Conservation (phyloP, 2,113 vertebrate species). For the Hippotragus niger region DNA sequence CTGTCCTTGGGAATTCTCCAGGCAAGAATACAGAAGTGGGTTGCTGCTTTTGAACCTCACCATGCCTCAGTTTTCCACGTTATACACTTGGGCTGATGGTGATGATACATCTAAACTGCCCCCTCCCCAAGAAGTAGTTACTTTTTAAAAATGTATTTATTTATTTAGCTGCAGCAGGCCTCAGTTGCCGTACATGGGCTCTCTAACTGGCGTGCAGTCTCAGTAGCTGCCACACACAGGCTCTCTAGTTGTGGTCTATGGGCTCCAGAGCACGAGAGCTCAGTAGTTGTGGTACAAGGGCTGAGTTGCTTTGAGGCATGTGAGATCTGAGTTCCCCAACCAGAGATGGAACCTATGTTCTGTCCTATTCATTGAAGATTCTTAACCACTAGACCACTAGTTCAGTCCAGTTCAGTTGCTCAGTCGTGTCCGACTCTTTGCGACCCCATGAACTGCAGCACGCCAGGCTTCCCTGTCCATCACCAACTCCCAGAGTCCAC, state of each 20-base stretch:
- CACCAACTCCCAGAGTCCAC: too few relatives aligned
- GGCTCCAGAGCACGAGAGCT: background rate
- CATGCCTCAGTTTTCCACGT: background rate
- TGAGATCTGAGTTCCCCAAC: background rate
- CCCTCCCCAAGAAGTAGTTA: background rate
- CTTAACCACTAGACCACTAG: background rate
- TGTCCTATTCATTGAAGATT: background rate
- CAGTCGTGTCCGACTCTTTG: too few relatives aligned
- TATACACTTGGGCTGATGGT: background rate
- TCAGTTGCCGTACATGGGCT: fast-evolving
- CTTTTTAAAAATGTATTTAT: background rate
- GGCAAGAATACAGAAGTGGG: background rate
- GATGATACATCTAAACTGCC: background rate
- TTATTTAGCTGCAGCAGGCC: background rate
- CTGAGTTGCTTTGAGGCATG: background rate
- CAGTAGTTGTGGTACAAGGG: background rate
- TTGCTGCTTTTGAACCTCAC: background rate
- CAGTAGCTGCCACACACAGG: background rate
- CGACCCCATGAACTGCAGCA: too few relatives aligned
- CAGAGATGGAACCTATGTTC: background rate
- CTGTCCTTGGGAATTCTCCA: background rate
- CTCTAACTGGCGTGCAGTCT: background rate
- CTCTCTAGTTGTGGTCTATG: background rate
- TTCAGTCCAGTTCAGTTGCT: too few relatives aligned
- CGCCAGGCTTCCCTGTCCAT: too few relatives aligned